A percentile compares a stretch with the other conserved stretches of the same genome.
phyloP scores from a whole-genome alignment of 1,140 invertebrate genomes.

The Drosophila nikananu region DNA sequence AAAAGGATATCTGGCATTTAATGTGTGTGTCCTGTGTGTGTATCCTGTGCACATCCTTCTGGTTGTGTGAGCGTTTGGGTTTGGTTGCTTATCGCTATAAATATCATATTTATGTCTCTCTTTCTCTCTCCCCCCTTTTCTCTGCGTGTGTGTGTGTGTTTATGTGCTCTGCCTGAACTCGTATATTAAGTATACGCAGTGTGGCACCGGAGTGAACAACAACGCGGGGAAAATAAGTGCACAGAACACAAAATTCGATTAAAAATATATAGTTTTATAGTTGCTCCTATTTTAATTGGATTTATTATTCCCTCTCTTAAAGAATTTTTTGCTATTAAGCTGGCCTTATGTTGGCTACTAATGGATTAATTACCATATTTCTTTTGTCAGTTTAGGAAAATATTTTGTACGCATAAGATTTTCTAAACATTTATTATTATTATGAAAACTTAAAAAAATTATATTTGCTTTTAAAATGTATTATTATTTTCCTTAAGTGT shows the following conservation, averaged over 20 bases:
- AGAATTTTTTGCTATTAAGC: no score
- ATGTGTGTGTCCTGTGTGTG: constrained; percentile 50
- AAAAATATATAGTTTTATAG: not conserved
- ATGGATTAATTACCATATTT: no score
- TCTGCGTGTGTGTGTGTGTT: constrained; percentile 16
- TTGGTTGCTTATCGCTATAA: constrained; percentile 71
- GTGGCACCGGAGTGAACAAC: constrained; percentile 47
- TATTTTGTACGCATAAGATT: not conserved
- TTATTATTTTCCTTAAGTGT: not conserved
- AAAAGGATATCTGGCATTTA: constrained; percentile 83
- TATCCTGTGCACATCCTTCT: constrained; percentile 47
- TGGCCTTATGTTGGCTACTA: not conserved
- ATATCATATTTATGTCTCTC: constrained; percentile 63
- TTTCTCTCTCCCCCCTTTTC: not conserved
- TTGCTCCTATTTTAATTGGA: not conserved
- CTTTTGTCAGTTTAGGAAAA: not conserved
- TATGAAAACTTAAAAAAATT: not conserved
- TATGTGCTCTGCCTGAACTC: constrained; percentile 26
- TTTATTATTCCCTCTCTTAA: no score
- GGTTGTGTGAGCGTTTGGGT: constrained; percentile 22
- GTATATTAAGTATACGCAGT: constrained; percentile 73
- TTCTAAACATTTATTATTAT: not conserved
- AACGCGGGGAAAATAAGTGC: constrained; percentile 29
- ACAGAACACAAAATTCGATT: constrained; percentile 4
- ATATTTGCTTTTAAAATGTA: not conserved